Percentiles rank a stretch among this genome's conserved stretches.
These are phyloP conservation scores for Shargacucullia verbasci DNA, from an alignment of 2,888 invertebrate species.

Conservation along the genomic window DNA sequence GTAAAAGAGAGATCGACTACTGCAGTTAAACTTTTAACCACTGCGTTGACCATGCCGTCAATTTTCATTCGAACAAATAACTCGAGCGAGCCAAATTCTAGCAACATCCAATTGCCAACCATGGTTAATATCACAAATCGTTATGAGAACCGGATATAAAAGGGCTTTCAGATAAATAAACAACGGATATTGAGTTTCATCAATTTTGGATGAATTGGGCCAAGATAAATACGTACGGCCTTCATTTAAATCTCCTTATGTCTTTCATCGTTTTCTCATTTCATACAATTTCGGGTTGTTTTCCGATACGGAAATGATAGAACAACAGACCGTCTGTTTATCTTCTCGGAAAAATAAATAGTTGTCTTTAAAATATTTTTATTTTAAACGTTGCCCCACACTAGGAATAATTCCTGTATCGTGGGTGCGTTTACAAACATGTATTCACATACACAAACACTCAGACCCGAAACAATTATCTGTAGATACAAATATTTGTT, in stretches of 20 bases:
- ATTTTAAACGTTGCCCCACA: too few species aligned
- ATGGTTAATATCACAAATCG: constrained; percentile 39
- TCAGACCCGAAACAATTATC: too few species aligned
- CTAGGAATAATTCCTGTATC: too few species aligned
- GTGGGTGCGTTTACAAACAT: too few species aligned
- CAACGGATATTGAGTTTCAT: constrained; percentile 58
- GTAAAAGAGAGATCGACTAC: too few species aligned
- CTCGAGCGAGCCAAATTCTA: constrained; percentile 32
- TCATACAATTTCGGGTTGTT: constrained; percentile 2
- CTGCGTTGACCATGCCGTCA: too few species aligned
- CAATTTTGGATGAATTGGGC: constrained; percentile 42
- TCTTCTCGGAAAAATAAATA: too few species aligned
- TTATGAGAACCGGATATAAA: constrained; percentile 50
- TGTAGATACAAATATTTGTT: too few species aligned
- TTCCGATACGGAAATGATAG: not conserved
- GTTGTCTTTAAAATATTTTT: too few species aligned
- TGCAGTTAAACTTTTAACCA: too few species aligned
- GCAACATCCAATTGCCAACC: constrained; percentile 35
- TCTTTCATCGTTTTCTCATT: constrained; percentile 29
- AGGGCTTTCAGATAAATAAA: constrained; percentile 57
- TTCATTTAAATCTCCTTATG: constrained; percentile 46
- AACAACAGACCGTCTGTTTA: not conserved
- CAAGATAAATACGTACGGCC: constrained; percentile 43
- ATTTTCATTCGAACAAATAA: constrained; percentile 30
- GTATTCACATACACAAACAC: too few species aligned